phyloP scores from a whole-genome alignment of 2,113 vertebrate genomes.

The Gila orcuttii region DNA sequence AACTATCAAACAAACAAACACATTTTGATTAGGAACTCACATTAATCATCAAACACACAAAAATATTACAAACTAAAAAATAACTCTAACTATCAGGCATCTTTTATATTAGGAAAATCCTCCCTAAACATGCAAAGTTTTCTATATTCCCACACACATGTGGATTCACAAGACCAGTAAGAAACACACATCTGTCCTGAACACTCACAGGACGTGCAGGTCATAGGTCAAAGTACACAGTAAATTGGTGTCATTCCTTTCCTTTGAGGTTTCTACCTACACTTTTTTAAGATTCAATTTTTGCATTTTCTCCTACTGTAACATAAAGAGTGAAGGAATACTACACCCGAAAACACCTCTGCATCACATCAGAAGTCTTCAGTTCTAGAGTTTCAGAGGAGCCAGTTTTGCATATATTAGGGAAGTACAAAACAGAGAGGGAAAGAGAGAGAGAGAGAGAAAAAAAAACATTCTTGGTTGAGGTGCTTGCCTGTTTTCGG shows the following conservation, averaged over 20 bases:
- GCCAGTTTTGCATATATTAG: neutral
- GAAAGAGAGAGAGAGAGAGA: neutral
- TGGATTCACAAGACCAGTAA: slow-evolving; percentile 26
- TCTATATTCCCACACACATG: neutral
- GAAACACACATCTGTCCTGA: slow-evolving; percentile 57
- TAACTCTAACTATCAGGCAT: neutral
- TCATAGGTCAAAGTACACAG: slow-evolving; percentile 49
- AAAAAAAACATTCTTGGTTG: neutral
- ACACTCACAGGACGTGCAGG: slow-evolving; percentile 47
- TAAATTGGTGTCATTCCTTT: slow-evolving; percentile 61
- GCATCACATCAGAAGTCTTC: neutral
- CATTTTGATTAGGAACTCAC: neutral
- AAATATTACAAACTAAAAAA: neutral
- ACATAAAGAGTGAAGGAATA: neutral
- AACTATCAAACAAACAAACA: neutral
- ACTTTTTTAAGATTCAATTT: neutral
- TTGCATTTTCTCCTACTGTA: neutral
- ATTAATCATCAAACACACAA: neutral
- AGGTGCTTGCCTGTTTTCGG: slow-evolving; percentile 79
- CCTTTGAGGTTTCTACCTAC: slow-evolving; percentile 59
- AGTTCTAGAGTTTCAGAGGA: neutral
- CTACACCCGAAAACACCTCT: neutral
- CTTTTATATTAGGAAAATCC: neutral
- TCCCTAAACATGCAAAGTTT: neutral
- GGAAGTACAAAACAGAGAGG: neutral